These are phyloP conservation scores for Mesorhabditis sp. DNA, from an alignment of 2,888 invertebrate genomes.

Conservation along the genomic window DNA sequence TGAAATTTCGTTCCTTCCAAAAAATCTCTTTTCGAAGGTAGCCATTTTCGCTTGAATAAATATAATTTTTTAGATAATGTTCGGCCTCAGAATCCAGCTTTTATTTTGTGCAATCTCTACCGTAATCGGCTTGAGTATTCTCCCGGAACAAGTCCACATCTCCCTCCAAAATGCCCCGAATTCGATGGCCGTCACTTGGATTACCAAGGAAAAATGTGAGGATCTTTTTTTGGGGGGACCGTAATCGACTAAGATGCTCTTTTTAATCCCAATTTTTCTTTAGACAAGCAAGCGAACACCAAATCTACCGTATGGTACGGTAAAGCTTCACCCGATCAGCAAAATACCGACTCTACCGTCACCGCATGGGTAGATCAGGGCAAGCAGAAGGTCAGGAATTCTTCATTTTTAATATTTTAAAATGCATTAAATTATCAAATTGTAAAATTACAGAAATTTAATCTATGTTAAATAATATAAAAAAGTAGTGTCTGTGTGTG, in stretches of 20 bases:
- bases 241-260: no score
- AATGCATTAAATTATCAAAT: no score
- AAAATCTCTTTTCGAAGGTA: no score
- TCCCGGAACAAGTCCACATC: neutral
- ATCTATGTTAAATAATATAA: no score
- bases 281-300: neutral
- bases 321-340: neutral
- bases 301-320: neutral
- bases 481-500: no score
- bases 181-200: slow-evolving; percentile 3
- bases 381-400: neutral
- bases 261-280: neutral
- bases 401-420: no score
- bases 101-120: neutral
- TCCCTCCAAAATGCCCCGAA: neutral
- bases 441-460: no score
- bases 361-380: neutral
- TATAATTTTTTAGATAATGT: no score
- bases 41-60: no score
- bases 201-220: neutral
- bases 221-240: neutral
- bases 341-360: neutral
- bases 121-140: neutral
- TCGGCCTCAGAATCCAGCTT: no score
- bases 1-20: no score